Conservation (phyloP, 1,140 invertebrate species). For the Globodera ellingtonae region DNA sequence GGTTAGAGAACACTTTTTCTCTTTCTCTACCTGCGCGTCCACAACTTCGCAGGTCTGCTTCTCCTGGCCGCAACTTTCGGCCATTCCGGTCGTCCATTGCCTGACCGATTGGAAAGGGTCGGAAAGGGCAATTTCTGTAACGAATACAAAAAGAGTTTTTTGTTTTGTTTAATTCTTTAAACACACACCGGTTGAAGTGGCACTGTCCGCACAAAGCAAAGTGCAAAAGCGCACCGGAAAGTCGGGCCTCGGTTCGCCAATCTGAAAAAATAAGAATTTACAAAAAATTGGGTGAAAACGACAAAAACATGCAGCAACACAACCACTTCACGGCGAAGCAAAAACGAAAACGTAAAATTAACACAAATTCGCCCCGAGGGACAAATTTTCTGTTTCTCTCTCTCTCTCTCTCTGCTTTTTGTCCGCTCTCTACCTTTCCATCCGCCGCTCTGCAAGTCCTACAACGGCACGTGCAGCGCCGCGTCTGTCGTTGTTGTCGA, state of each 20-base stretch:
- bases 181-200: slow-evolving; percentile 27
- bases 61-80: slow-evolving; percentile 50
- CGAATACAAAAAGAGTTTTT: not conserved
- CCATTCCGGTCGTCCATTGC: slow-evolving; percentile 56
- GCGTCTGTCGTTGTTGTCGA: not conserved
- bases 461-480: not conserved
- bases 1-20: not conserved
- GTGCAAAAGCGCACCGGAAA: slow-evolving; percentile 42
- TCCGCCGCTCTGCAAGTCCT: not conserved
- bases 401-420: not conserved
- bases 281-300: not conserved
- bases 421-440: not conserved
- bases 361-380: too few relatives aligned
- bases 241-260: slow-evolving; percentile 30
- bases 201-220: slow-evolving; percentile 42
- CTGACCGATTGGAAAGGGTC: slow-evolving; percentile 54
- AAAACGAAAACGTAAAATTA: too few relatives aligned
- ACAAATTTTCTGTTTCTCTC: not conserved
- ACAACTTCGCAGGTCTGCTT: slow-evolving; percentile 56
- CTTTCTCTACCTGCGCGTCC: slow-evolving; percentile 53
- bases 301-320: not conserved
- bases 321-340: not conserved
- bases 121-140: slow-evolving; percentile 32
- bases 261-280: slow-evolving; percentile 21
- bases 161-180: not conserved